Base-by-base conservation (phyloP, 1,140 invertebrate genomes). In the Plectrocnemia conspersa region DNA sequence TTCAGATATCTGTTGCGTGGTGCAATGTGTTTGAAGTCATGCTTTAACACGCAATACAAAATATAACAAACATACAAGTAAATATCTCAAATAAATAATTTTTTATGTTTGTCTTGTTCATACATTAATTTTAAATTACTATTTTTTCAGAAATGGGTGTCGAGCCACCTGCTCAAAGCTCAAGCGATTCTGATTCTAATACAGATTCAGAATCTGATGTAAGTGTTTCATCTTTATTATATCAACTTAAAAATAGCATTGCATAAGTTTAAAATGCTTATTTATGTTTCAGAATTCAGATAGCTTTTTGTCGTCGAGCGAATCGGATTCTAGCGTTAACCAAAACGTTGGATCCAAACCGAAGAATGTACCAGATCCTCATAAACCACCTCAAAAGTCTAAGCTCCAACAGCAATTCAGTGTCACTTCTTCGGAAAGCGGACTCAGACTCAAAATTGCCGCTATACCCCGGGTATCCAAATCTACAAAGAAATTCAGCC, bases 181-280 rank as follows among this genome's bases (percentile, higher is more conserved):
- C 64, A 54, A 44, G 68, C 66, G 65, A 65, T 41, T 63, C 62
- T 2, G 64, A 65, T 16, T 58, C 54, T 9, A 65, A 71, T 40
- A 72, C 72, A 15, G 71, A 71, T 48, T 66, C 64, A 11, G 70
- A 69, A 54, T 68, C 69, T n/a, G 71, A 71, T 62, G 72, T 72
- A 69, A 66, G 69, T 65, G n/a, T 36, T 40, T 1, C 16, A 25
- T 19, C 50, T 38, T 33, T 50, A 1, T 47, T 47, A n/a, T 22
- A 45, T 22, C 24, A n/a, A 23, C n/a, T 11, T 45, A 19, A 15
- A 15, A 11, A 7, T 9, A 49, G 18, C 35, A 15, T 6, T 13
- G 25, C 5, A 25, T 18, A 13, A 15, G 11, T 5, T 18, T 19
- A 11, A 35, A 48, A 29, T 29, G 27, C 55, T 40, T 48, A 33